Evolutionary conservation across 2,888 invertebrate genomes (phyloP).

Genomic region (Ormyrus pomaceus): DNA sequence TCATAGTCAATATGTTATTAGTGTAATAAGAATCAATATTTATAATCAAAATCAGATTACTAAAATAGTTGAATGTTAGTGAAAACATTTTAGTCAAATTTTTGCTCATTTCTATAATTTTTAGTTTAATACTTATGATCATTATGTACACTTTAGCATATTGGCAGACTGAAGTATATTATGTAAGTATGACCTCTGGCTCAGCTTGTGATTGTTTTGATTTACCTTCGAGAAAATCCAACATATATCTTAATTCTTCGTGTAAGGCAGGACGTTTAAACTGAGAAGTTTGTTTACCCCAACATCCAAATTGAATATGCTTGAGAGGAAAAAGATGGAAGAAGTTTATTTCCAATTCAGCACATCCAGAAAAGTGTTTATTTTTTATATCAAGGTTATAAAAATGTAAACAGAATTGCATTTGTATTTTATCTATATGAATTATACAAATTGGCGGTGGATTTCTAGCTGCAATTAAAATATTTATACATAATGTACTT

Average conservation of each 20-base stretch:
- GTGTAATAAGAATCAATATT: no score
- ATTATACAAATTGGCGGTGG: constrained; percentile 69
- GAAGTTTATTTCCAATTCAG: constrained; percentile 57
- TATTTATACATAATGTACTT: constrained; percentile 8
- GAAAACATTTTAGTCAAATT: no score
- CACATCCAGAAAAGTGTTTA: constrained; percentile 64
- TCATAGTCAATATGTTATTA: no score
- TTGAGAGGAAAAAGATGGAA: constrained; percentile 77
- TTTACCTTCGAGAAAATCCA: not conserved
- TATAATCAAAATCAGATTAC: no score
- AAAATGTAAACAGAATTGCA: constrained; percentile 64
- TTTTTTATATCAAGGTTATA: constrained; percentile 63
- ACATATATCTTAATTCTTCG: no score
- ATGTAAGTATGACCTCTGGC: constrained; percentile 31
- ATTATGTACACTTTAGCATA: no score
- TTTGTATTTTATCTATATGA: constrained; percentile 62
- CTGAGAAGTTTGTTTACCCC: not conserved
- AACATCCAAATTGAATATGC: constrained; percentile 72
- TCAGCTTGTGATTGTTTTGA: constrained; percentile 19
- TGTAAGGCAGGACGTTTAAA: no score
- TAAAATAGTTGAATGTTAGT: no score
- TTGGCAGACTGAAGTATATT: not conserved
- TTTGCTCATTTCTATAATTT: no score
- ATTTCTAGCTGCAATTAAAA: constrained; percentile 63
- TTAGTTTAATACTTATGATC: no score